These are phyloP conservation scores for Drosophila paracracens DNA, from an alignment of 2,888 invertebrate genomes.

Conservation along the genomic window DNA sequence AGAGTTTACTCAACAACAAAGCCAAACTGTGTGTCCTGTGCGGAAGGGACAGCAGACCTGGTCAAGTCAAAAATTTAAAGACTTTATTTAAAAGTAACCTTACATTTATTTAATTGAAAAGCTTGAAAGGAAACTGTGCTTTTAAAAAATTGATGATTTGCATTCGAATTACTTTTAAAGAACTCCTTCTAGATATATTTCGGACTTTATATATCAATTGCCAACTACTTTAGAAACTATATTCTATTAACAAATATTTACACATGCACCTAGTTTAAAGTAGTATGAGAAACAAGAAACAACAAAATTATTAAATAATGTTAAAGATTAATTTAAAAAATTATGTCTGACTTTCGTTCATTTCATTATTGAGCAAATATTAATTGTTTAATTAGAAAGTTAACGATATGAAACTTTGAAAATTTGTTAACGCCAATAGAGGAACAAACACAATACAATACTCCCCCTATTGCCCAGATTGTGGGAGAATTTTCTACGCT, in stretches of 20 bases:
- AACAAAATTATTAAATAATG: neutral
- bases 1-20: constrained; percentile 50
- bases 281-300: too few relatives aligned
- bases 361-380: neutral
- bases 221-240: neutral
- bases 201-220: neutral
- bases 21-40: constrained; percentile 15
- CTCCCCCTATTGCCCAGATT: constrained; percentile 2
- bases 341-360: neutral
- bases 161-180: neutral
- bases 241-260: neutral
- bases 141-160: neutral
- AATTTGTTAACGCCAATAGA: neutral
- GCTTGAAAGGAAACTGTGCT: neutral
- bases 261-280: neutral
- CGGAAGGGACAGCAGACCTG: neutral
- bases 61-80: constrained; percentile 7
- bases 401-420: neutral
- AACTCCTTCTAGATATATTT: neutral
- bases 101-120: neutral
- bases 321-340: neutral
- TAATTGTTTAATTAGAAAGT: neutral
- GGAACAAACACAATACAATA: neutral
- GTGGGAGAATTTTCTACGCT: constrained; percentile 16
- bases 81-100: neutral